phyloP scores from a whole-genome alignment of 2,888 invertebrate genomes.

The Pachymerium ferrugineum region DNA sequence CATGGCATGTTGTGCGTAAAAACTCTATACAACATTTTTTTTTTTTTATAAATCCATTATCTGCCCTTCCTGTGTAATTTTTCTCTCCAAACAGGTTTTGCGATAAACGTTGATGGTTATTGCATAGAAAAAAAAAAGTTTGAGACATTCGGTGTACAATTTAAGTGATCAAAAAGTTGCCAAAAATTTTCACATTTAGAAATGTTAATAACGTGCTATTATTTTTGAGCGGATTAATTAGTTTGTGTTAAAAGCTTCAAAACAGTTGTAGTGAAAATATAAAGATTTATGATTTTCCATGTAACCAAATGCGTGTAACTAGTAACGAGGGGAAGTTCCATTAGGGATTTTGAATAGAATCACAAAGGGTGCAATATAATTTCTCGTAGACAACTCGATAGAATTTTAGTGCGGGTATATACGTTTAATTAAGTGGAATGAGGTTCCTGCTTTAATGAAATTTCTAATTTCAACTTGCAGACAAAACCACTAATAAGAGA shows the following conservation, averaged over 20 bases:
- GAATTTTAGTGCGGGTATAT: background rate
- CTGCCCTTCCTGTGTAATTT: constrained; percentile 8
- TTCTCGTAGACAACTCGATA: background rate
- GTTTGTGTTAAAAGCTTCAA: no score
- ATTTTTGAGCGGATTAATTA: no score
- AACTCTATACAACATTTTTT: background rate
- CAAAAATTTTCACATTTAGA: no score
- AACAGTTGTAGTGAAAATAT: no score
- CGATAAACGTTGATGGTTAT: background rate
- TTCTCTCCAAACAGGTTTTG: background rate
- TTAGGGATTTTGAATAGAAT: background rate
- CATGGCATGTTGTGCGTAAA: background rate
- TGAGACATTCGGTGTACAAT: no score
- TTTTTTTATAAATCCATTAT: background rate
- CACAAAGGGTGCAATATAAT: background rate
- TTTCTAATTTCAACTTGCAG: background rate
- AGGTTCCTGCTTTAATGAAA: background rate
- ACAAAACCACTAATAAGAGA: no score
- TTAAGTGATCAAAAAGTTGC: no score
- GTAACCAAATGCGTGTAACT: no score
- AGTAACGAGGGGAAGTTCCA: background rate
- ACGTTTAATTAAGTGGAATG: constrained; percentile 4
- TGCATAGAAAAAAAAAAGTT: background rate
- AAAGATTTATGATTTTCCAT: background rate
- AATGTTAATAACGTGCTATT: no score